A percentile compares a stretch with the other conserved stretches of the same genome.
Conservation (phyloP, 2,113 vertebrate species). For the Ceratotherium simum region DNA sequence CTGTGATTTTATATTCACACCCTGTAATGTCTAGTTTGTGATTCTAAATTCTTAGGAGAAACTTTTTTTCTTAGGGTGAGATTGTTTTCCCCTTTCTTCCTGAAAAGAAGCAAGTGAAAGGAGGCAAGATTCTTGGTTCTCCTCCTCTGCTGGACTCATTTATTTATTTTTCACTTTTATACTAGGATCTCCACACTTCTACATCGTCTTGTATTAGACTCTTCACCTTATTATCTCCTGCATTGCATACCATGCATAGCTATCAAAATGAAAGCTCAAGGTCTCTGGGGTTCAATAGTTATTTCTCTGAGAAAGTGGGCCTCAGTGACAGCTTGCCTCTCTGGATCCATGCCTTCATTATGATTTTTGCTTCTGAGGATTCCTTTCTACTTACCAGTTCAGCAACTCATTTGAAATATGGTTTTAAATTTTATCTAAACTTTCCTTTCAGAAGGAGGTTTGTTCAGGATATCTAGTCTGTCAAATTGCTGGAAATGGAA, state of each 20-base stretch:
- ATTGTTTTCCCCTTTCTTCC: not conserved
- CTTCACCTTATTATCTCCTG: not conserved
- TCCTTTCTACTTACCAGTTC: not conserved
- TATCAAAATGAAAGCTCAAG: not conserved
- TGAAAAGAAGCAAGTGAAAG: not conserved
- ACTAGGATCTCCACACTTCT: not conserved
- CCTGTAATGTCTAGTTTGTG: not conserved
- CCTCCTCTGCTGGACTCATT: not conserved
- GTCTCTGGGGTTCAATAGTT: not conserved
- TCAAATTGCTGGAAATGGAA: not conserved
- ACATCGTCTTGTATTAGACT: not conserved
- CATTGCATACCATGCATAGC: rapidly evolving
- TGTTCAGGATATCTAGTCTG: not conserved
- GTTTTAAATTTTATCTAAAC: not conserved
- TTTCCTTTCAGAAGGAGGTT: not conserved
- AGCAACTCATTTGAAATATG: not conserved
- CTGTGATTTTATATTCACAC: not conserved
- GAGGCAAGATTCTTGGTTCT: not conserved
- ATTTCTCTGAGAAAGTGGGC: not conserved
- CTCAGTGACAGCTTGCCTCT: not conserved
- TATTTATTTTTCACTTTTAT: not conserved
- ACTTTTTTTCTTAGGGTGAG: not conserved
- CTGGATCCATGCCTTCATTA: not conserved
- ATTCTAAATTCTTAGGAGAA: not conserved
- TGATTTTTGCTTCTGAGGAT: not conserved